Evolutionary conservation across 2,888 invertebrate species (phyloP).

Genomic region (Corbicula japonica): DNA sequence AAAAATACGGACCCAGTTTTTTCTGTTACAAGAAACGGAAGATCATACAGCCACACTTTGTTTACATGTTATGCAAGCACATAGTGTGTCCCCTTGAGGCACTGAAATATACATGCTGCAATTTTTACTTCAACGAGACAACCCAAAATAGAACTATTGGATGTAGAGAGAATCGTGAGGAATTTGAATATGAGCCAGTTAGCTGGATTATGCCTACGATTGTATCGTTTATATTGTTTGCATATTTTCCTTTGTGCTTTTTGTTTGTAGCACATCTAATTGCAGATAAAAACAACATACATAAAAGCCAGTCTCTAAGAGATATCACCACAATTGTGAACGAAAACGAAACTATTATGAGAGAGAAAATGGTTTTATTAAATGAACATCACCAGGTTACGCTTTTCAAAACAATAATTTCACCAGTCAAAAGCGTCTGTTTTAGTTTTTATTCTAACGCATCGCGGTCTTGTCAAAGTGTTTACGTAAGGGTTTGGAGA

Average conservation of each 20-base stretch:
- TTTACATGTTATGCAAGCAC: too few species aligned
- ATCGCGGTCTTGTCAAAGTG: too few species aligned
- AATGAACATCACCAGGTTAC: slow-evolving; percentile 24
- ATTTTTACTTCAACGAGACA: slow-evolving; percentile 26
- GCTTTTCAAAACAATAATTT: slow-evolving; percentile 28
- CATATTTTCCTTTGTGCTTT: neutral
- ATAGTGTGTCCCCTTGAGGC: slow-evolving; percentile 58
- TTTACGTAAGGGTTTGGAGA: too few species aligned
- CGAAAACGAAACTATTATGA: too few species aligned
- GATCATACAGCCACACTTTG: too few species aligned
- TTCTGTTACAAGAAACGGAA: too few species aligned
- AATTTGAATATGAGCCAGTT: slow-evolving; percentile 1
- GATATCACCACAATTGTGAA: too few species aligned
- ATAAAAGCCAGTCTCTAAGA: too few species aligned
- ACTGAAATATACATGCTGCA: slow-evolving; percentile 46
- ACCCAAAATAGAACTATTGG: slow-evolving; percentile 5
- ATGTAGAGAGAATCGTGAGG: slow-evolving; percentile 27
- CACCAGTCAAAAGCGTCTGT: too few species aligned
- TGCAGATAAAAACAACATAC: neutral
- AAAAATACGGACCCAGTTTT: too few species aligned
- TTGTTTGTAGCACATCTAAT: neutral
- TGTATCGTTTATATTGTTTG: neutral
- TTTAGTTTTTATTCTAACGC: too few species aligned
- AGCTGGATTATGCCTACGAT: slow-evolving; percentile 8
- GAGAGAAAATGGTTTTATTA: too few species aligned